Base-by-base conservation (phyloP, 2,113 vertebrate species). In the Muscicapa adusta region DNA sequence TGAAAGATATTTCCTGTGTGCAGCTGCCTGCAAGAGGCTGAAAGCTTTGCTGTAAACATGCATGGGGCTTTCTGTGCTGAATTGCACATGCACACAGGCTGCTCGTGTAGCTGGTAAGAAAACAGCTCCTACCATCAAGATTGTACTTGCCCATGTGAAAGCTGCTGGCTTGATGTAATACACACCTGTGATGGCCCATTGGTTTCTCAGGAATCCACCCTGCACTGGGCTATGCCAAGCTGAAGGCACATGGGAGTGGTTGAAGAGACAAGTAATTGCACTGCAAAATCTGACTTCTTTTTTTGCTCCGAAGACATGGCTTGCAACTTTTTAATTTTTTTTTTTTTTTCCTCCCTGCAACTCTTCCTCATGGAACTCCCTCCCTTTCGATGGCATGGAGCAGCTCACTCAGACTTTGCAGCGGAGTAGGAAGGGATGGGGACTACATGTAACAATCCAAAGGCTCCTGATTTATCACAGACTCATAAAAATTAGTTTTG, bases 111-210 rank as follows among this genome's bases (percentile, higher is more conserved):
- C 0, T 40, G 78, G 48, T 51, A 89, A 91, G 77, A 88, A 81
- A 91, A 85, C 81, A 91, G 73, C 66, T 75, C 14, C 77, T 75
- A 36, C 8, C 66, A 13, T 79, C 93, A 94, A 94, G 93, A 93
- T 95, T 29, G 92, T 96, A 94, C 92, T 96, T 96, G 95, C 72
- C 95, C 68, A 0, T 60, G 79, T 68, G 9, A 42, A 84, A 84
- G 76, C 47, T 74, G 83, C 10, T 60, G 85, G 47, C 68, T 85
- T 96, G 91, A 77, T 86, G 86, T 86, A 93, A 89, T 36, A 91
- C 78, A 73, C 58, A 92, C 80, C 77, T 94, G 89, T 57, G 80
- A 73, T 94, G 88, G 74, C 80, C 80, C 42, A 12, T 42, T 82
- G 73, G 57, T 43, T 71, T 89, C 92, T 78, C 38, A 56, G 86